Conservation (phyloP, 2,888 invertebrate genomes). For the Agonopterix subpropinquella region DNA sequence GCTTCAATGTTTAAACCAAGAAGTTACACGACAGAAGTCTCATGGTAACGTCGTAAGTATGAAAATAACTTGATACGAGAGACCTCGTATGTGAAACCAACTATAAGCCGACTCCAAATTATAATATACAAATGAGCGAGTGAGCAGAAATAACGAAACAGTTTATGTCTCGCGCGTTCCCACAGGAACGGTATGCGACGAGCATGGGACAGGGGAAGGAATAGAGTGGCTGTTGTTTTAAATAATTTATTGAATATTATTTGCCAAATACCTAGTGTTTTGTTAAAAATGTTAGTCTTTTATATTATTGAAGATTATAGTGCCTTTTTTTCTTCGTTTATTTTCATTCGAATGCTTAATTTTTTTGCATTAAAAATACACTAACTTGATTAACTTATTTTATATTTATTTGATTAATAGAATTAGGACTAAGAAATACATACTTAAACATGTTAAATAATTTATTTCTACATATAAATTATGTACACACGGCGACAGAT, state of each 20-base stretch:
- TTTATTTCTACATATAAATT: too few species aligned
- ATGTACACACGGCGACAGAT: too few species aligned
- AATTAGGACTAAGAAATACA: too few species aligned
- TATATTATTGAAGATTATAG: too few species aligned
- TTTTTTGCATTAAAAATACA: too few species aligned
- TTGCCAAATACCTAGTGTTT: background rate
- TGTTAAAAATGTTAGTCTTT: background rate
- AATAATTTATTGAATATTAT: constrained; percentile 1
- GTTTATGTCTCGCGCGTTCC: constrained; percentile 72
- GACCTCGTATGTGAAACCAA: constrained; percentile 21
- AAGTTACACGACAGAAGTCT: background rate
- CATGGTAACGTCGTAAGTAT: background rate
- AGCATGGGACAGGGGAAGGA: constrained; percentile 22
- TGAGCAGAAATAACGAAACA: constrained; percentile 73
- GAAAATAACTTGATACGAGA: background rate
- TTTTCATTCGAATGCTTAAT: too few species aligned
- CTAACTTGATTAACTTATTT: too few species aligned
- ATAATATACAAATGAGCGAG: constrained; percentile 73
- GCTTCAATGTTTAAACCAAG: background rate
- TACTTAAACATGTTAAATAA: too few species aligned
- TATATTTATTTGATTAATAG: too few species aligned
- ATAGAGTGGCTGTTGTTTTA: constrained; percentile 26
- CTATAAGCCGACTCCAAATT: constrained; percentile 51
- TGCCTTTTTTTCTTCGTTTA: too few species aligned
- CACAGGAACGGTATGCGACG: constrained; percentile 72